Evolutionary conservation across 2,113 vertebrate species (phyloP).

Genomic region (Trichechus manatus): DNA sequence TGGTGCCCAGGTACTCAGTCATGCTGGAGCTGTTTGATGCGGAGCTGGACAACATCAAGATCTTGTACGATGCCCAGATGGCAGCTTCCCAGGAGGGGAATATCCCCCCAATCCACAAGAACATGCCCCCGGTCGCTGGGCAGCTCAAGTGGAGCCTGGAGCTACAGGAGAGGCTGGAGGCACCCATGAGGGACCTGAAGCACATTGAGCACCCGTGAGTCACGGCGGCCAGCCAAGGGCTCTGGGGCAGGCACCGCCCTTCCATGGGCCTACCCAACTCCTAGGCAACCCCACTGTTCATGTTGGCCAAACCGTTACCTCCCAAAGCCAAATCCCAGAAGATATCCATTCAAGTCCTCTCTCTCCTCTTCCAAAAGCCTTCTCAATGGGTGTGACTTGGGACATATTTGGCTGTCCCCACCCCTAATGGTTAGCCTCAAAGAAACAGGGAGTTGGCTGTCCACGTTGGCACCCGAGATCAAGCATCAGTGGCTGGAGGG

Average conservation of each 20-base stretch:
- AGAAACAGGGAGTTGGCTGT: not conserved
- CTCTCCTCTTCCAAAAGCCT: not conserved
- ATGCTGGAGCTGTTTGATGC: conserved; percentile 86
- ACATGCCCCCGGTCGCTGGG: conserved; percentile 87
- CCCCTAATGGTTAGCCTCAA: not conserved
- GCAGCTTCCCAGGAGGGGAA: accelerated
- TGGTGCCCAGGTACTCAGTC: conserved; percentile 79
- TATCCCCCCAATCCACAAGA: conserved; percentile 81
- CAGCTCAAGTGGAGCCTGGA: conserved; percentile 89
- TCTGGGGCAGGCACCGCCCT: accelerated
- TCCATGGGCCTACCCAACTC: accelerated
- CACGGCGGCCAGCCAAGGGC: accelerated
- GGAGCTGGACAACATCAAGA: conserved; percentile 87
- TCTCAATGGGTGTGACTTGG: accelerated
- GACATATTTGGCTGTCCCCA: accelerated
- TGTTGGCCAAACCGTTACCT: accelerated
- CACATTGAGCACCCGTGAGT: conserved; percentile 87
- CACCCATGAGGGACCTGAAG: conserved; percentile 76
- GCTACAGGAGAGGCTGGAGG: conserved; percentile 88
- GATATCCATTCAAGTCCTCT: accelerated
- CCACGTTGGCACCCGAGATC: accelerated
- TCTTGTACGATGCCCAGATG: conserved; percentile 84
- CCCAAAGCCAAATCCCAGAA: not conserved
- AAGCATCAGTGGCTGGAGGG: accelerated
- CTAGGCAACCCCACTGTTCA: accelerated